Evolutionary conservation across 2,888 invertebrate genomes (phyloP), one percentile per base, ranked within the genome.

Genomic region (Apamea crenata): DNA sequence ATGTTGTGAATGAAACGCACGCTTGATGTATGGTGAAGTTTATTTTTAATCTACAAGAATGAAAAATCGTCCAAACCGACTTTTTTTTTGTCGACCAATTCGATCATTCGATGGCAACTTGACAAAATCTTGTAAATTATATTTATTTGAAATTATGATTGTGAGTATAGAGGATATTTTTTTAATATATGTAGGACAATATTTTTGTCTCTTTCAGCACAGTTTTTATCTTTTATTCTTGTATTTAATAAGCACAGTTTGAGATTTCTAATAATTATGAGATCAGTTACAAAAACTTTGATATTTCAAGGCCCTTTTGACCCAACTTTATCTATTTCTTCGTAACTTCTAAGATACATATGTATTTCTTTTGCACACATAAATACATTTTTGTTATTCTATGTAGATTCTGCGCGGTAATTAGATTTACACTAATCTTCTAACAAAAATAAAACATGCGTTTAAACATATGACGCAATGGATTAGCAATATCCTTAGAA

Each of bases 161-260:
- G 32, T 70, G 18, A 63, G 16, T 66, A 25, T 50, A 56, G 1
- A 77, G 25, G 29, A 47, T 59, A 53, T 74, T 70, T 79, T 77
- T 67, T 82, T 65, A 78, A 69, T 75, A 78, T 76, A 75, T 40
- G 4, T 65, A 56, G 18, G 50, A 50, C 50, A 56, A 32, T 69
- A 71, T 75, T 59, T 65, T 67, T 61, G 70, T 77, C 36, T 65
- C 5, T 63, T 21, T 25, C 65, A 72, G 67, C 78, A 84, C 77
- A 63, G 61, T 66, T 73, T 56, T 81, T 40, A 53, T 77, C 53
- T 77, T 77, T 85, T 76, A 69, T 80, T 80, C 71, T 65, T 68
- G 32, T 67, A 66, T 59, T 59, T 40, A 67, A n/a, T 36, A 14
- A 74, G 73, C 73, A 73, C 85, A 7, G 36, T 80, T 61, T 71